Evolutionary conservation across 1,140 invertebrate genomes (phyloP), one percentile per base, ranked within the genome.

Genomic region (Chrysoperla carnea): DNA sequence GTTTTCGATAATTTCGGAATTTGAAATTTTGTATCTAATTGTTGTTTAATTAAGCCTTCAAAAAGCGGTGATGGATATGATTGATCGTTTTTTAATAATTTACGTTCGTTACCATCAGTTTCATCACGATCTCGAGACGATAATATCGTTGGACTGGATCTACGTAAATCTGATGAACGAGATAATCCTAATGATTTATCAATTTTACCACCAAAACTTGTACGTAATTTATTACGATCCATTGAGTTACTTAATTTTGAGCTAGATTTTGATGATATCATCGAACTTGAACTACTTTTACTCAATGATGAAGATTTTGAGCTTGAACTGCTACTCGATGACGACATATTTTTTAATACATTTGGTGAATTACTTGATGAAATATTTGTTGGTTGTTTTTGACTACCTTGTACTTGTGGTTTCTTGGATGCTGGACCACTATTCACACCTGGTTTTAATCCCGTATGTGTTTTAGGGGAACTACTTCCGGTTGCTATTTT

Each of bases 341-440:
- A 50, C 0, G 54, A 53, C 2, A 52, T 47, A 1, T 57, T 48
- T 40, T 58, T 62, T 2, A 47, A 47, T 11, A 51, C 43, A 1
- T 49, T 52, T 1, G 41, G 55, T 6, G 61, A 60, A 8, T 57
- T 60, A 44, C 59, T 58, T 29, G 54, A 53, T 46, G 57, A 52
- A 42, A 57, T 55, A 52, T 68, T 6, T 50, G 54, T 43, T 53
- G 64, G 55, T 46, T 64, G 64, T 50, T 69, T 42, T 49, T 48
- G 40, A 13, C 13, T 38, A 6, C 46, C 33, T 40, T 58, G 56
- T 5, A 23, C 17, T 56, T 73, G 73, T 2, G 78, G 73, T 56
- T 85, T 85, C 53, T 84, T 84, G 0, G 79, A 84, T 4, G 80
- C 80, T 1, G 81, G 81, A 1, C 81, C 81, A 49, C 80, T 82